phyloP scores from a whole-genome alignment of 2,888 invertebrate species.

The Caenorhabditis zanzibari region DNA sequence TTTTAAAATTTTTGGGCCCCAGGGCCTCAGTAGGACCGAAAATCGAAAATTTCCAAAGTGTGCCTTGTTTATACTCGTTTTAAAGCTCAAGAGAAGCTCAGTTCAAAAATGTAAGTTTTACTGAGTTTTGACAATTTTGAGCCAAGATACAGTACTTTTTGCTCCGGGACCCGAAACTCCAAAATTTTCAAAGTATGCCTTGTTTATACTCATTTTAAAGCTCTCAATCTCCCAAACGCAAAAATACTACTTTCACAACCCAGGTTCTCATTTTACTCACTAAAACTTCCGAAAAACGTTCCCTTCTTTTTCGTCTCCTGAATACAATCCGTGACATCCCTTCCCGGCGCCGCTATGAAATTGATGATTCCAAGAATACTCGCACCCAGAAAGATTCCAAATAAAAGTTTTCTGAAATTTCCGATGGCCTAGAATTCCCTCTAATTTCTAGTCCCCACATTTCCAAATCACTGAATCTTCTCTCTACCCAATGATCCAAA shows the following conservation, averaged over 20 bases:
- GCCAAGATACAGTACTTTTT: neutral
- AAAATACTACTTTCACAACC: neutral
- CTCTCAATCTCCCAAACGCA: neutral
- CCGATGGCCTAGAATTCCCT: too few relatives aligned
- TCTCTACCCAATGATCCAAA: neutral
- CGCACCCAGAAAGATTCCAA: slow-evolving; percentile 56
- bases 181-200: neutral
- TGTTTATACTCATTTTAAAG: slow-evolving; percentile 3
- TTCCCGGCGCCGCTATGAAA: slow-evolving; percentile 59
- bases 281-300: neutral
- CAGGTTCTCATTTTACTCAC: neutral
- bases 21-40: neutral
- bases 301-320: slow-evolving; percentile 58
- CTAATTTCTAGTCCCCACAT: slow-evolving; percentile 28
- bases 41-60: neutral
- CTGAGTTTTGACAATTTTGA: neutral
- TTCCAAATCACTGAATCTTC: slow-evolving; percentile 61
- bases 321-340: slow-evolving; percentile 67
- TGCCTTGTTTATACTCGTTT: neutral
- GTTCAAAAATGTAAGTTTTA: neutral
- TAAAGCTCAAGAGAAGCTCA: neutral
- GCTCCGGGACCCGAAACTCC: neutral
- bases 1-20: too few relatives aligned
- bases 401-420: slow-evolving; percentile 49
- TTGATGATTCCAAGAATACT: slow-evolving; percentile 59